These are phyloP conservation scores for Hemitrygon akajei DNA, from an alignment of 2,797 vertebrate genomes.

Conservation along the genomic window DNA sequence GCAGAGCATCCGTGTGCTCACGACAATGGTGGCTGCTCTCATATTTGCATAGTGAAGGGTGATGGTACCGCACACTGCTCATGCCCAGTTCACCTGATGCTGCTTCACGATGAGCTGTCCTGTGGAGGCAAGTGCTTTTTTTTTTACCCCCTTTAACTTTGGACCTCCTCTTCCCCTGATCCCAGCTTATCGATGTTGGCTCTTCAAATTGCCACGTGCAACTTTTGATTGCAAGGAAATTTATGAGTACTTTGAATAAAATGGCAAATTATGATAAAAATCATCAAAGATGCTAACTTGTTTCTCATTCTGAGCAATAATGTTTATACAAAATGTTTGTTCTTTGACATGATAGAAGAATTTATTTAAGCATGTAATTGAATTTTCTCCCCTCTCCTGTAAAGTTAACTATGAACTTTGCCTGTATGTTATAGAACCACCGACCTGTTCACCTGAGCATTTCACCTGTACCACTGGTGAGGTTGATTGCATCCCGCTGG, in stretches of 20 bases:
- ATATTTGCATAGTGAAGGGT: constrained; percentile 94
- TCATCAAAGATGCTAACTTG: neutral
- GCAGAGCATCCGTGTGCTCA: constrained; percentile 88
- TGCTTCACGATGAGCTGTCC: constrained; percentile 87
- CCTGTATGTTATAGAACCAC: constrained; percentile 70
- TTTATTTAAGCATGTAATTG: neutral
- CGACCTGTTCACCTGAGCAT: constrained; percentile 91
- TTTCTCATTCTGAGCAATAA: neutral
- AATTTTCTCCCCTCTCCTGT: neutral
- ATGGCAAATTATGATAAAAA: too few relatives aligned
- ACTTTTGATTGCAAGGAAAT: neutral
- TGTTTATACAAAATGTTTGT: neutral
- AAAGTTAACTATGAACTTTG: too few relatives aligned
- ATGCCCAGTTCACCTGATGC: constrained; percentile 85
- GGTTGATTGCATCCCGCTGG: constrained; percentile 92
- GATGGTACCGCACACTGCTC: constrained; percentile 93
- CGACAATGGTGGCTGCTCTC: constrained; percentile 92
- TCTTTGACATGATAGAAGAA: neutral
- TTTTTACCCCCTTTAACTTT: neutral
- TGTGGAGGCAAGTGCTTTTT: constrained; percentile 73
- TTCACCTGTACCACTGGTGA: constrained; percentile 91
- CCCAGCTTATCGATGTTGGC: neutral
- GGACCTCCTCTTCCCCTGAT: neutral
- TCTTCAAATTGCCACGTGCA: neutral
- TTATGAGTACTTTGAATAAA: neutral